Evolutionary conservation across 53 echinoderm and acorn worm genomes (phyloP).

Genomic region (Echinometra lucunter): DNA sequence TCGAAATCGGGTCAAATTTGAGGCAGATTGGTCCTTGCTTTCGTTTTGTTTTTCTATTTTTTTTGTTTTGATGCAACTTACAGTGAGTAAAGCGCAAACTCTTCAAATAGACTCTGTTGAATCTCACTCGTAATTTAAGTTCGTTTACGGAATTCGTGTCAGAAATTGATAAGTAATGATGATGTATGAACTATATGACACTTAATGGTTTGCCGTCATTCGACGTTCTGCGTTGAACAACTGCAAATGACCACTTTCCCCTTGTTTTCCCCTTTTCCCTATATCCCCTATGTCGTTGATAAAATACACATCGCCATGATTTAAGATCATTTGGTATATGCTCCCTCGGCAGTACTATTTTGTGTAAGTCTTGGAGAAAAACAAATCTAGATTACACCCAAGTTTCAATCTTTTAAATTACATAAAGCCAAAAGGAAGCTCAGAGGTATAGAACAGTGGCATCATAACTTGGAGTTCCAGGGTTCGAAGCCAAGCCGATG

Average conservation of each 20-base stretch:
- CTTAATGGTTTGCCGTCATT: not conserved
- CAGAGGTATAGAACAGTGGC: no score
- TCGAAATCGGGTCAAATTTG: constrained; percentile 27
- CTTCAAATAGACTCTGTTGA: not conserved
- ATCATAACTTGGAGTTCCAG: no score
- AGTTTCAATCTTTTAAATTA: no score
- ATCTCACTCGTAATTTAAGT: not conserved
- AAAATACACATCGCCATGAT: not conserved
- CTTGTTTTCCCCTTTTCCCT: no score
- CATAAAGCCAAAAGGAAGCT: no score
- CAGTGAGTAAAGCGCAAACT: not conserved
- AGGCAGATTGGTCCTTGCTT: not conserved
- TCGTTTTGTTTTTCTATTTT: no score
- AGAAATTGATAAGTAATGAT: not conserved
- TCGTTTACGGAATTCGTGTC: not conserved
- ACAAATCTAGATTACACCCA: no score
- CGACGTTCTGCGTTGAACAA: not conserved
- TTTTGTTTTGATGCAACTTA: not conserved
- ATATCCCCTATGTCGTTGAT: no score
- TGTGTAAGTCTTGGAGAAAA: not conserved
- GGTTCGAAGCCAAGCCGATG: no score
- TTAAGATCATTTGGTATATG: no score
- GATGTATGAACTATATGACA: not conserved
- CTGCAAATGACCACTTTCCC: no score
- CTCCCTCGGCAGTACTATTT: no score